A percentile compares a stretch with the other conserved stretches of the same genome.
phyloP scores from a whole-genome alignment of 2,797 vertebrate species.

The Polyboroides typus region DNA sequence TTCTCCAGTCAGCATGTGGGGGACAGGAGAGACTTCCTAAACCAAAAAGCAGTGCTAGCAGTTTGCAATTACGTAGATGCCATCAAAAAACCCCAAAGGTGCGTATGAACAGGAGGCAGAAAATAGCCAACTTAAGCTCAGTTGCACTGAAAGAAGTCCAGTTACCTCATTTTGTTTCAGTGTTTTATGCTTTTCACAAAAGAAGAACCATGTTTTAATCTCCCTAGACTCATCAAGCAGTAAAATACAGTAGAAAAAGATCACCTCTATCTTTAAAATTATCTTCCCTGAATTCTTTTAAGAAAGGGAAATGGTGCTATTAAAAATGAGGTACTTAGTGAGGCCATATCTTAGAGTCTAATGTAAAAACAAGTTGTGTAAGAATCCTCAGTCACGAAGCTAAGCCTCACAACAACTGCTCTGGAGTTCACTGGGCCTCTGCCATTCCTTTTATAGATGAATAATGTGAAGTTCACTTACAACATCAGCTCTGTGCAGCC shows the following conservation, averaged over 20 bases:
- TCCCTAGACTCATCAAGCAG: background rate
- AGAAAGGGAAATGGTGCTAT: background rate
- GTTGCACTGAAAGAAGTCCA: background rate
- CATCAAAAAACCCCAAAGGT: background rate
- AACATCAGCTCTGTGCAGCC: slow-evolving; percentile 13
- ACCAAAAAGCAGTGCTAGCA: background rate
- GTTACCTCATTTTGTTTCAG: background rate
- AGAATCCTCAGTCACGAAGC: background rate
- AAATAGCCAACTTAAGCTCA: background rate
- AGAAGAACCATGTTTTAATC: background rate
- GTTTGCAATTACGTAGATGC: background rate
- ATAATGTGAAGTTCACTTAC: slow-evolving; percentile 40
- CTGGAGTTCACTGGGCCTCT: slow-evolving; percentile 59
- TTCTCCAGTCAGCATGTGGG: background rate
- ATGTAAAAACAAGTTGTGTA: slow-evolving; percentile 64
- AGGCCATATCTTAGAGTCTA: slow-evolving; percentile 1
- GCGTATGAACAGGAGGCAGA: background rate
- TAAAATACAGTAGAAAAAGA: background rate
- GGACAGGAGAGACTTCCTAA: background rate
- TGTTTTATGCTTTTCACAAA: background rate
- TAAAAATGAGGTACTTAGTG: background rate
- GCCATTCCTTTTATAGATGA: slow-evolving; percentile 76
- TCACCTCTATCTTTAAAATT: background rate
- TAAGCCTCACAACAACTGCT: slow-evolving; percentile 73
- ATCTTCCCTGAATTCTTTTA: background rate